A percentile compares a stretch with the other conserved stretches of the same genome.
Conservation (phyloP, 2,113 vertebrate species). For the Pampusana beccarii region DNA sequence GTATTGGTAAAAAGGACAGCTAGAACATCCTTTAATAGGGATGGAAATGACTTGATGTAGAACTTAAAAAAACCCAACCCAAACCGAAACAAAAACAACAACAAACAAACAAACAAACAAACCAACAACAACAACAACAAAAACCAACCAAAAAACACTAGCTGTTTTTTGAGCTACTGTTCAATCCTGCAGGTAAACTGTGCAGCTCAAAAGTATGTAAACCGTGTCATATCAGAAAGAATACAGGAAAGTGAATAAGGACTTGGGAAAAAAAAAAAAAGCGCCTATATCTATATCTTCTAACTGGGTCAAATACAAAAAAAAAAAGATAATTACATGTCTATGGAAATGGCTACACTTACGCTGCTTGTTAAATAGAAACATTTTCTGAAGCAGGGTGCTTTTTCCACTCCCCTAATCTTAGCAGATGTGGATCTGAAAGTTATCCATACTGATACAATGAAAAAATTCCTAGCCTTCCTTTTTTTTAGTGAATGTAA, state of each 20-base stretch:
- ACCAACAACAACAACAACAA: no score
- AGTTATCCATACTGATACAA: not conserved
- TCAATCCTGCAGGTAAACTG: constrained; percentile 11
- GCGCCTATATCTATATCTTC: not conserved
- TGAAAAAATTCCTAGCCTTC: not conserved
- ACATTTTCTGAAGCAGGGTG: not conserved
- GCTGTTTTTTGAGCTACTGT: not conserved
- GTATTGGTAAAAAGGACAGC: not conserved
- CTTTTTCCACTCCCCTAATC: not conserved
- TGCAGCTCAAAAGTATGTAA: not conserved
- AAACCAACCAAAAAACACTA: not conserved
- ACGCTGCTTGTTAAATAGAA: not conserved
- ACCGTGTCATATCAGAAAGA: not conserved
- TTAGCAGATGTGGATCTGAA: not conserved
- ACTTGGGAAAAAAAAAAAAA: not conserved
- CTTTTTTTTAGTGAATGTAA: not conserved
- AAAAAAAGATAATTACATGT: not conserved
- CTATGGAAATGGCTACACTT: not conserved
- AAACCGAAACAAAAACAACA: no score
- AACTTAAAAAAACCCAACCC: not conserved
- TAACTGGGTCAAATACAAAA: not conserved
- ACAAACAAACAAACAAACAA: no score
- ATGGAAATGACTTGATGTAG: not conserved
- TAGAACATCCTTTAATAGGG: not conserved
- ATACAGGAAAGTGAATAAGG: not conserved